Evolutionary conservation across 2,797 vertebrate species (phyloP).

Genomic region (Carapus acus): DNA sequence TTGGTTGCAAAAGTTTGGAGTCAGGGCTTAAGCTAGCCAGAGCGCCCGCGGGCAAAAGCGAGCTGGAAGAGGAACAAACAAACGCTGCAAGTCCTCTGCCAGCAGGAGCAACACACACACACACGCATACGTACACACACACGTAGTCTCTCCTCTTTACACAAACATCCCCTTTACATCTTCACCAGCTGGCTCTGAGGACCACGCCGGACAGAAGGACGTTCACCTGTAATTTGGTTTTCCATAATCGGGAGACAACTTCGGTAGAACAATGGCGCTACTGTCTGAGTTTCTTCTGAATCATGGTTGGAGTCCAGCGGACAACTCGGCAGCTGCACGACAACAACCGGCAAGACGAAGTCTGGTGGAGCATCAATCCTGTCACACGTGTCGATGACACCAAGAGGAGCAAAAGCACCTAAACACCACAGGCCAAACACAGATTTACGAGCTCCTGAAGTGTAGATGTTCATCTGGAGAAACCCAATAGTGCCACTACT

Average conservation of each 20-base stretch:
- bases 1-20: constrained; percentile 45
- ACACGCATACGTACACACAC: constrained; percentile 28
- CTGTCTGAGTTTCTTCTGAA: too few species aligned
- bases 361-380: background rate
- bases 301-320: too few species aligned
- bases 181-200: background rate
- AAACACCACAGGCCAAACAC: background rate
- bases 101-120: constrained; percentile 2
- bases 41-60: constrained; percentile 47
- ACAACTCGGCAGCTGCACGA: too few species aligned
- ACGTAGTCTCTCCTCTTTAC: constrained; percentile 28
- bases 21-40: constrained; percentile 42
- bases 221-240: background rate
- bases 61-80: constrained; percentile 57
- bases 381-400: background rate
- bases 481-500: background rate
- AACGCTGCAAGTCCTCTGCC: constrained; percentile 15
- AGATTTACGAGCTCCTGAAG: background rate
- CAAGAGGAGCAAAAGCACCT: background rate
- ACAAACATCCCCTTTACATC: constrained; percentile 23
- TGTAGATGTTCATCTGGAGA: background rate
- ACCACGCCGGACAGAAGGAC: background rate
- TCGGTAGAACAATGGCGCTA: background rate
- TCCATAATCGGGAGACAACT: background rate
- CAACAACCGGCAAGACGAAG: too few species aligned